Evolutionary conservation across 2,113 vertebrate species (phyloP).

Genomic region (Pterophyllum scalare): DNA sequence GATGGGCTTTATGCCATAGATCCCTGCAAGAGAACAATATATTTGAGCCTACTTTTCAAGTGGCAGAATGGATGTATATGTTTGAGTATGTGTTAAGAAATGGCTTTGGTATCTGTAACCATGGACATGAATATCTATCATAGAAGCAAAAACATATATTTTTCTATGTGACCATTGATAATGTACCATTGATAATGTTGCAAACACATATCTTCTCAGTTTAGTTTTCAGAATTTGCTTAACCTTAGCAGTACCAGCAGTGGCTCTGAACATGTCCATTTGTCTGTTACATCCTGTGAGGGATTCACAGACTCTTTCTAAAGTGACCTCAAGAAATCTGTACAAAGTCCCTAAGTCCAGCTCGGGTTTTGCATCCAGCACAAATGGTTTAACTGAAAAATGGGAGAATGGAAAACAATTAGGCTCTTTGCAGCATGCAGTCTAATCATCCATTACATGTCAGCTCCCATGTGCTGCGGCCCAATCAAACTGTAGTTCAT

Average conservation of each 20-base stretch:
- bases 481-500: constrained; percentile 16
- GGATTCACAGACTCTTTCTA: background rate
- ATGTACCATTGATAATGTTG: constrained; percentile 35
- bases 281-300: background rate
- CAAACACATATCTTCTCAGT: background rate
- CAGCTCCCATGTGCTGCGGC: constrained; percentile 7
- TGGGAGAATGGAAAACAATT: constrained; percentile 38
- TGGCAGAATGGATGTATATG: constrained; percentile 3
- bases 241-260: no score
- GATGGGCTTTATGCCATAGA: constrained; percentile 66
- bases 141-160: background rate
- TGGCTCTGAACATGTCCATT: background rate
- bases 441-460: constrained; percentile 41
- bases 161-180: constrained; percentile 18
- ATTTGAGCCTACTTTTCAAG: constrained; percentile 56
- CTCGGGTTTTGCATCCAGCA: background rate
- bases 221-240: no score
- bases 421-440: background rate
- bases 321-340: background rate
- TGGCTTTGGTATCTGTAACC: background rate
- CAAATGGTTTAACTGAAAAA: background rate
- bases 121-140: constrained; percentile 23
- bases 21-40: constrained; percentile 64
- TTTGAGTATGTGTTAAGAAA: constrained; percentile 39
- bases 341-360: background rate